A percentile compares a stretch with the other conserved stretches of the same genome.
Conservation (phyloP, 1,140 invertebrate genomes). For the Eriocheir sinensis region DNA sequence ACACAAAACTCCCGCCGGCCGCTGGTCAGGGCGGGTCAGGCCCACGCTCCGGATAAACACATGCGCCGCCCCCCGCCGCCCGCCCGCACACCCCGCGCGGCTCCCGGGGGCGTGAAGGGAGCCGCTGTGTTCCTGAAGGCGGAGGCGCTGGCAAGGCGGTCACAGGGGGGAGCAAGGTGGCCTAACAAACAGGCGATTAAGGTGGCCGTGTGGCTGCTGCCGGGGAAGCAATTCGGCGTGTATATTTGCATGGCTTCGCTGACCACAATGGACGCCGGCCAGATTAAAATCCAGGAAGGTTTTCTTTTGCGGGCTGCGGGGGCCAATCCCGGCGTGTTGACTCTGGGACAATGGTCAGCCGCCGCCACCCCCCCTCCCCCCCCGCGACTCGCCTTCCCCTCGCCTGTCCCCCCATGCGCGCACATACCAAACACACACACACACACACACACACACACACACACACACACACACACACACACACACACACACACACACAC, state of each 20-base stretch:
- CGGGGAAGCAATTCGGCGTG: slow-evolving; percentile 70
- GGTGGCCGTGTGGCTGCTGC: slow-evolving; percentile 40
- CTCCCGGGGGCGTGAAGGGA: neutral
- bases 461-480: slow-evolving; percentile 1
- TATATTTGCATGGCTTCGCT: slow-evolving; percentile 76
- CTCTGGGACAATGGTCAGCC: slow-evolving; percentile 75
- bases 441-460: neutral
- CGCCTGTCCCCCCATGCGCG: neutral
- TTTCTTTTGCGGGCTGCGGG: slow-evolving; percentile 60
- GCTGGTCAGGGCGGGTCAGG: slow-evolving; percentile 48
- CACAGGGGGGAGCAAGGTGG: neutral
- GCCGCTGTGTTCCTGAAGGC: neutral
- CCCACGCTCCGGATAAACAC: slow-evolving; percentile 41
- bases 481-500: neutral
- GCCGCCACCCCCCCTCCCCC: neutral
- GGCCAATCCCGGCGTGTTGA: slow-evolving; percentile 69
- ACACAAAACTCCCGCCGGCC: slow-evolving; percentile 65
- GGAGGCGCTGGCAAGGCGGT: neutral
- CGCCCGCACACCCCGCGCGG: neutral
- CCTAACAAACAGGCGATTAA: slow-evolving; percentile 32
- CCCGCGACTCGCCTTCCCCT: neutral
- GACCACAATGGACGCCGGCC: slow-evolving; percentile 72
- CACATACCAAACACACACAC: too few relatives aligned
- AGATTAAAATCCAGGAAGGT: slow-evolving; percentile 69
- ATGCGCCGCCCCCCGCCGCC: neutral